These are phyloP conservation scores for Hirtodrosophila confusa DNA, from an alignment of 2,888 invertebrate genomes.

Conservation along the genomic window DNA sequence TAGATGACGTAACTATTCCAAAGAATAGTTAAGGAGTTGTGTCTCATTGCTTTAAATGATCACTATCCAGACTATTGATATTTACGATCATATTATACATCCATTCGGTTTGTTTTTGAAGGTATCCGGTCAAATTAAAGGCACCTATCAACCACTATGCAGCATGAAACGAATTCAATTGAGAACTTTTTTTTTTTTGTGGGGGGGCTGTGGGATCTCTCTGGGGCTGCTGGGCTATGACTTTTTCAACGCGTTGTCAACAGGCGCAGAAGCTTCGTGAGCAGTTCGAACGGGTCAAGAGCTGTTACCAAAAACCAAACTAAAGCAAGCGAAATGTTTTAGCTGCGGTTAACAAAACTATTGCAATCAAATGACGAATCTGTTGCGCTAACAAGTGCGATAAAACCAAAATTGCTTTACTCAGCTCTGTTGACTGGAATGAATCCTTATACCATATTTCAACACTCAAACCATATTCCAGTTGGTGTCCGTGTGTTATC, in stretches of 20 bases:
- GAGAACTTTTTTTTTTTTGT: not conserved
- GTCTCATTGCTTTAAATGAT: too few species aligned
- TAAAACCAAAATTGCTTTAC: constrained; percentile 43
- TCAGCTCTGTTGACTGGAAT: constrained; percentile 2
- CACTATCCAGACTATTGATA: too few species aligned
- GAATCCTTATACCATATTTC: constrained; percentile 7
- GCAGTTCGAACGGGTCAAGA: not conserved
- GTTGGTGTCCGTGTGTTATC: constrained; percentile 16
- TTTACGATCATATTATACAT: too few species aligned
- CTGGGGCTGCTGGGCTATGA: not conserved
- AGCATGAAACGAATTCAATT: not conserved
- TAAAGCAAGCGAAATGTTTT: constrained; percentile 12
- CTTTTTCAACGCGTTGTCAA: constrained; percentile 8
- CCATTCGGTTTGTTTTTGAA: not conserved
- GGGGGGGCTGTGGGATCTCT: not conserved
- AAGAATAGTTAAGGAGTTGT: too few species aligned
- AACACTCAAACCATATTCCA: not conserved
- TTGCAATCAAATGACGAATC: constrained; percentile 10
- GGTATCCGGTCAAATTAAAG: too few species aligned
- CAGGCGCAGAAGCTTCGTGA: constrained; percentile 11
- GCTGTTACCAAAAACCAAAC: not conserved
- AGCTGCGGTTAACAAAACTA: constrained; percentile 27
- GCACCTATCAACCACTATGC: constrained; percentile 1
- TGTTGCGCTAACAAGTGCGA: constrained; percentile 40
- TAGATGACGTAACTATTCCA: too few species aligned